Evolutionary conservation across 1,140 invertebrate species (phyloP).

Genomic region (Wiebesia pumilae): DNA sequence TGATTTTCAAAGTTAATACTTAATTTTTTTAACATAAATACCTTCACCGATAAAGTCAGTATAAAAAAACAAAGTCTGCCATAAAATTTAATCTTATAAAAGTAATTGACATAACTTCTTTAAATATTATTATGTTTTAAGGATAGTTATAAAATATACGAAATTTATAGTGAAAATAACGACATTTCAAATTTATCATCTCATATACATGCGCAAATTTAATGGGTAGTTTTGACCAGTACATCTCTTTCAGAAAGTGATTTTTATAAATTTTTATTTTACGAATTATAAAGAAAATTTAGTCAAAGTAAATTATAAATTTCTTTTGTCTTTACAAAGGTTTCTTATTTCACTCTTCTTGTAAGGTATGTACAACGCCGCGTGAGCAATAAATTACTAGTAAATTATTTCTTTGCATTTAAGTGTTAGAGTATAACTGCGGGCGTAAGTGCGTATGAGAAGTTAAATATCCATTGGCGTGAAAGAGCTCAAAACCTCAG

Average conservation of each 20-base stretch:
- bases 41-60: not conserved
- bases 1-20: conserved; percentile 18
- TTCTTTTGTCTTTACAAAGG: not conserved
- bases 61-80: not conserved
- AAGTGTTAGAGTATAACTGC: conserved; percentile 1
- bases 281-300: not conserved
- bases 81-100: no score
- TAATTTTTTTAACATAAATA: not conserved
- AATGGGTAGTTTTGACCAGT: no score
- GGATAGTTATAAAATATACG: no score
- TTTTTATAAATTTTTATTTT: not conserved
- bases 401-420: conserved; percentile 23
- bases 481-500: not conserved
- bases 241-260: not conserved
- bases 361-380: not conserved
- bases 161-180: no score
- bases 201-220: no score
- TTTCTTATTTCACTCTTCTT: not conserved
- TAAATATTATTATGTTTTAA: no score
- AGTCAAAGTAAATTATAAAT: conserved; percentile 2
- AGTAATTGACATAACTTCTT: no score
- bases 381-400: not conserved
- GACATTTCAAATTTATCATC: no score
- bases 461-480: conserved; percentile 8
- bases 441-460: not conserved